phyloP scores from a whole-genome alignment of 1,140 invertebrate species.

The Calliphora vicina region DNA sequence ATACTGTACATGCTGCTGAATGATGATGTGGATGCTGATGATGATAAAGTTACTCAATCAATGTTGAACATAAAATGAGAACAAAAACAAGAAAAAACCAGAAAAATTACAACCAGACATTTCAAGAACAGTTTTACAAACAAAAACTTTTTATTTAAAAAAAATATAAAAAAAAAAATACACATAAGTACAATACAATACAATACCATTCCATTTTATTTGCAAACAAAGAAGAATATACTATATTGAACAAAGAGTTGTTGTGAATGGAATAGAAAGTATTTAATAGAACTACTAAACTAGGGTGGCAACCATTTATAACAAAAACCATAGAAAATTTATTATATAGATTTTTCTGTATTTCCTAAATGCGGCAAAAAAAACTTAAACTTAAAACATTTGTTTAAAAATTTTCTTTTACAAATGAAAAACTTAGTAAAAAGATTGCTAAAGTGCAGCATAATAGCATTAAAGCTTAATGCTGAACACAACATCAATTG shows the following conservation, averaged over 20 bases:
- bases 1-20: neutral
- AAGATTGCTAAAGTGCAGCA: neutral
- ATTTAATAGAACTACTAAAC: neutral
- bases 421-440: neutral
- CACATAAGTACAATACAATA: neutral
- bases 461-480: neutral
- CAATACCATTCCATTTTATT: neutral
- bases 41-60: conserved; percentile 1
- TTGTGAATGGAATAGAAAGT: neutral
- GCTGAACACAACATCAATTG: neutral
- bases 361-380: neutral
- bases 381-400: too few species aligned
- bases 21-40: neutral
- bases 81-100: neutral
- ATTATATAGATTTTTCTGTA: neutral
- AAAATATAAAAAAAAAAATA: neutral
- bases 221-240: neutral
- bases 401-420: too few species aligned
- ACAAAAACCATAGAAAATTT: neutral
- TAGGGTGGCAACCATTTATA: neutral
- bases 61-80: neutral
- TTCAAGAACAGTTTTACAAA: neutral
- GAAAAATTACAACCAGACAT: neutral
- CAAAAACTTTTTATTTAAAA: neutral
- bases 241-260: neutral